Evolutionary conservation across 2,113 vertebrate species (phyloP).

Genomic region (Rhabdomys dilectus): DNA sequence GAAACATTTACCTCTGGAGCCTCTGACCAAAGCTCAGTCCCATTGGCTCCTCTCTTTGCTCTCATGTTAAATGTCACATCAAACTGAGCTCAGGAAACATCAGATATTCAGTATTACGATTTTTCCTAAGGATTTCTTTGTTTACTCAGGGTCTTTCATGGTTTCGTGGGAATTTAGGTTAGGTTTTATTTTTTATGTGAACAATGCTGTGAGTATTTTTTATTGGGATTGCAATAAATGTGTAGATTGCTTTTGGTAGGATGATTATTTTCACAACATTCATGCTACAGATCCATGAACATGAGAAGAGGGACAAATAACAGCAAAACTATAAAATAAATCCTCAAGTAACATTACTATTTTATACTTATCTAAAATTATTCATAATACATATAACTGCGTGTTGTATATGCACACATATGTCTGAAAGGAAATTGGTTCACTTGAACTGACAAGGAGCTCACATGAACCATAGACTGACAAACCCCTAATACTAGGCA

Average conservation of each 20-base stretch:
- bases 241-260: not conserved
- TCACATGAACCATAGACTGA: not conserved
- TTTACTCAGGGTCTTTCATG: not conserved
- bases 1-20: not conserved
- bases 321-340: not conserved
- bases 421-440: not conserved
- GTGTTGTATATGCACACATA: not conserved
- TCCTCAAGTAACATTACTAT: not conserved
- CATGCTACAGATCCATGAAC: not conserved
- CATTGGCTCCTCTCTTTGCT: no score
- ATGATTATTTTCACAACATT: not conserved
- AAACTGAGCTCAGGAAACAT: not conserved
- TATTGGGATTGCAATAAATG: not conserved
- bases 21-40: not conserved
- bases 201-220: not conserved
- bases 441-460: not conserved
- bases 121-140: not conserved
- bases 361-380: not conserved
- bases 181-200: not conserved
- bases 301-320: not conserved
- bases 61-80: not conserved
- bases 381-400: not conserved
- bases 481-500: not conserved
- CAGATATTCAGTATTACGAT: not conserved
- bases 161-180: not conserved